Evolutionary conservation across 2,888 invertebrate species (phyloP).

Genomic region (Cantharis rufa): DNA sequence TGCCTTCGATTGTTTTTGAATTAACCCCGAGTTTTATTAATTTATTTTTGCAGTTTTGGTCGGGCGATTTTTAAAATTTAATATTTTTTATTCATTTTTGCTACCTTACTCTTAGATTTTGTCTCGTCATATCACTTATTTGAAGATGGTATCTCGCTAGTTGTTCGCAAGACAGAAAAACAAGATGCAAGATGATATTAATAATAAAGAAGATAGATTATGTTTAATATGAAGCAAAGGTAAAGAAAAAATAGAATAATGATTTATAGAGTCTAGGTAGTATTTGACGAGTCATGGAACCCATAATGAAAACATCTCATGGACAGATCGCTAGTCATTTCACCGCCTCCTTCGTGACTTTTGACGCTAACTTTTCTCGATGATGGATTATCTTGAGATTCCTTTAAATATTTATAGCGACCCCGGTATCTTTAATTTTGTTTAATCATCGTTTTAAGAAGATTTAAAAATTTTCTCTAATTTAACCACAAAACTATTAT

Average conservation of each 20-base stretch:
- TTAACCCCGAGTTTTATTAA: too few species aligned
- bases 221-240: constrained; percentile 35
- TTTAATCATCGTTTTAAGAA: constrained; percentile 46
- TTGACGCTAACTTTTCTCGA: constrained; percentile 55
- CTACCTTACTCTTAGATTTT: constrained; percentile 1
- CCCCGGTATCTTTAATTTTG: constrained; percentile 54
- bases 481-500: not conserved
- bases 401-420: constrained; percentile 33
- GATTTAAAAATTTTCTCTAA: not conserved
- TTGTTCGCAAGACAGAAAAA: constrained; percentile 14
- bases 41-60: not conserved
- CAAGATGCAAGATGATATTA: constrained; percentile 37
- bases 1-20: too few species aligned
- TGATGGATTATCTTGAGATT: constrained; percentile 52
- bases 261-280: constrained; percentile 49
- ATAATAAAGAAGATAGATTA: constrained; percentile 40
- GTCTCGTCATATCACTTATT: constrained; percentile 15
- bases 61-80: not conserved
- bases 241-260: constrained; percentile 35
- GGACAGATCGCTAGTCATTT: constrained; percentile 58
- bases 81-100: not conserved
- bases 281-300: constrained; percentile 57
- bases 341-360: constrained; percentile 58
- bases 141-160: constrained; percentile 8
- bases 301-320: constrained; percentile 58